These are phyloP conservation scores for Trissoscelio sp. DNA, from an alignment of 2,888 invertebrate species.

Conservation along the genomic window DNA sequence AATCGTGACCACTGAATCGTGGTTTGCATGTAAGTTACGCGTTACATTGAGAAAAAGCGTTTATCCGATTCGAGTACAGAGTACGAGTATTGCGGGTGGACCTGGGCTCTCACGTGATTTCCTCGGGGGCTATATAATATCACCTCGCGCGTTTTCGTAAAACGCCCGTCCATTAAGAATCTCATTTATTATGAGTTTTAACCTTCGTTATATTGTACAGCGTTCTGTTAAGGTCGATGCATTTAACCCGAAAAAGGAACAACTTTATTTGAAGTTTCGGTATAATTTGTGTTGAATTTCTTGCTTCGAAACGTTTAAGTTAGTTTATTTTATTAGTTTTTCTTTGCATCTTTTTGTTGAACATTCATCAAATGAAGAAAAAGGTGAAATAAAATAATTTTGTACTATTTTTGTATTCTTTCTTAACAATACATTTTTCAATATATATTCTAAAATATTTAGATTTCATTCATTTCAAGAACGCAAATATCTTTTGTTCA, in stretches of 20 bases:
- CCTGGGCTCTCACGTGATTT: conserved; percentile 60
- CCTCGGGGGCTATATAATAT: conserved; percentile 68
- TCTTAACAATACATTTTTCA: too few species aligned
- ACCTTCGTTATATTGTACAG: conserved; percentile 50
- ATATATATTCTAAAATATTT: too few species aligned
- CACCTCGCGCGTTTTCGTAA: conserved; percentile 65
- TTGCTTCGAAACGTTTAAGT: too few species aligned
- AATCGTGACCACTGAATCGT: conserved; percentile 65
- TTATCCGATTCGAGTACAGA: conserved; percentile 57
- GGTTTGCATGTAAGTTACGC: conserved; percentile 68
- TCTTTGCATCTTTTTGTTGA: too few species aligned
- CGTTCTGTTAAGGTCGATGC: conserved; percentile 48
- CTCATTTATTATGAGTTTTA: conserved; percentile 60
- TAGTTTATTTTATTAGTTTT: too few species aligned
- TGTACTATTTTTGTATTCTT: too few species aligned
- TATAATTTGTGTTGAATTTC: conserved; percentile 22
- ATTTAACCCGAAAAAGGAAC: conserved; percentile 34
- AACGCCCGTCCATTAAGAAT: conserved; percentile 64
- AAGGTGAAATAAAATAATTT: too few species aligned
- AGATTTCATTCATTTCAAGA: too few species aligned
- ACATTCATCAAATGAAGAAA: too few species aligned
- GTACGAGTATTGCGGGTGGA: conserved; percentile 58
- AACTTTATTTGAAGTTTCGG: conserved; percentile 9
- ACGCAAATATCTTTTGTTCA: conserved; percentile 6
- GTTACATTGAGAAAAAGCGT: conserved; percentile 67